phyloP scores from a whole-genome alignment of 1,140 invertebrate species.

The Babylonia areolata region DNA sequence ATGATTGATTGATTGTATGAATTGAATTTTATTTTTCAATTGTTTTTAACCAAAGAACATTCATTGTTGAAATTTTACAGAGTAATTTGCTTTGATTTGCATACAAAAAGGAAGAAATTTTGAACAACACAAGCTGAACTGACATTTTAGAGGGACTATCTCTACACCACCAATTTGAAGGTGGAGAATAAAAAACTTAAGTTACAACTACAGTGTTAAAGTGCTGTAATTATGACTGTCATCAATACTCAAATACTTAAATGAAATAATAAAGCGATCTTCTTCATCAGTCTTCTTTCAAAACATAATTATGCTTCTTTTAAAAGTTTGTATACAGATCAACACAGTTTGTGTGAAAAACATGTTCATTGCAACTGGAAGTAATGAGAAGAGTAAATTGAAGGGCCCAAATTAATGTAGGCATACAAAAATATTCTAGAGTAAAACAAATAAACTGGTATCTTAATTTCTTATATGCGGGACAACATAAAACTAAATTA shows the following conservation, averaged over 20 bases:
- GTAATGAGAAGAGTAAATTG: not conserved
- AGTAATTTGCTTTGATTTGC: no score
- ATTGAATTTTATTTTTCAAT: not conserved
- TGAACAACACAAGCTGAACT: slow-evolving; percentile 14
- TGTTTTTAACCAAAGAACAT: not conserved
- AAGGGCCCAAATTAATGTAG: slow-evolving; percentile 19
- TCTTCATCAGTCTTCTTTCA: no score
- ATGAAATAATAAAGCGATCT: not conserved
- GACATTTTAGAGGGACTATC: not conserved
- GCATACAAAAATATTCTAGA: slow-evolving; percentile 1
- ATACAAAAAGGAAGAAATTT: not conserved
- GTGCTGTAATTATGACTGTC: slow-evolving; percentile 16
- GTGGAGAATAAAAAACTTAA: not conserved
- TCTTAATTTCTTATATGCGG: not conserved
- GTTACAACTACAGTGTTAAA: slow-evolving; percentile 10
- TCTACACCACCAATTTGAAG: not conserved
- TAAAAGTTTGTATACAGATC: not conserved
- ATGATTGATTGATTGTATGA: not conserved
- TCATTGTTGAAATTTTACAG: not conserved
- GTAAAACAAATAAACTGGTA: slow-evolving; percentile 14
- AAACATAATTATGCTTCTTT: no score
- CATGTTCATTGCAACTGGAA: slow-evolving; percentile 17
- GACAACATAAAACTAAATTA: not conserved
- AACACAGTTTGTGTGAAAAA: slow-evolving; percentile 8
- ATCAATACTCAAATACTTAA: not conserved